A percentile compares a stretch with the other conserved stretches of the same genome.
These are phyloP conservation scores for Saccopteryx leptura DNA, from an alignment of 2,113 vertebrate genomes.

Conservation along the genomic window DNA sequence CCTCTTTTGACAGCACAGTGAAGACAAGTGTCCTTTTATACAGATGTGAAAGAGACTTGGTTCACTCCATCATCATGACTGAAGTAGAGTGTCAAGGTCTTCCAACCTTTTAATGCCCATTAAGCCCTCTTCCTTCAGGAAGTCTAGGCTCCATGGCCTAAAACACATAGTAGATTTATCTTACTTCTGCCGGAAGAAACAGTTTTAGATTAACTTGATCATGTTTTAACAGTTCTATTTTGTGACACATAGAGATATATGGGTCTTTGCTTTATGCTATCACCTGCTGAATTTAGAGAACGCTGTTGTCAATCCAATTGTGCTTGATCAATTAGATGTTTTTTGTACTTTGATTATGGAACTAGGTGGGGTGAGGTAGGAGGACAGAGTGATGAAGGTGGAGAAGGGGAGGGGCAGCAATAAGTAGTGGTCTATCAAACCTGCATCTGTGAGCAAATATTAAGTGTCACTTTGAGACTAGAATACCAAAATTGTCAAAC, in stretches of 20 bases:
- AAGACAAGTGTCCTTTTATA: background rate
- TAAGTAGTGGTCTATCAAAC: background rate
- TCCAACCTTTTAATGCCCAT: background rate
- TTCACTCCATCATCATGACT: background rate
- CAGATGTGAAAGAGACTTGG: background rate
- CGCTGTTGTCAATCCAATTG: background rate
- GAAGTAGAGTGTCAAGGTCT: background rate
- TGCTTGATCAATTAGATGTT: background rate
- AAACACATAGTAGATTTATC: background rate
- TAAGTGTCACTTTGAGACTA: background rate
- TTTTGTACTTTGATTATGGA: background rate
- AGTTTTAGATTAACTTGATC: background rate
- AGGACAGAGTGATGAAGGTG: background rate
- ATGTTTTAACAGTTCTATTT: background rate
- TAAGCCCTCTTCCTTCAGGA: background rate
- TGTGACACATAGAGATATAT: background rate
- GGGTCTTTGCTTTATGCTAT: background rate
- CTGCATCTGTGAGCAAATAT: background rate
- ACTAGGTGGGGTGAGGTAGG: accelerated
- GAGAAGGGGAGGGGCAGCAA: too few relatives aligned
- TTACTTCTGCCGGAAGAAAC: background rate
- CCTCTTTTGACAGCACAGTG: background rate
- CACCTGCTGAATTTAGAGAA: background rate
- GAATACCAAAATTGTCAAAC: background rate
- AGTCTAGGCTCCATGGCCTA: background rate